Conservation (phyloP, 2,888 invertebrate species). For the Calliopum simillimum region DNA sequence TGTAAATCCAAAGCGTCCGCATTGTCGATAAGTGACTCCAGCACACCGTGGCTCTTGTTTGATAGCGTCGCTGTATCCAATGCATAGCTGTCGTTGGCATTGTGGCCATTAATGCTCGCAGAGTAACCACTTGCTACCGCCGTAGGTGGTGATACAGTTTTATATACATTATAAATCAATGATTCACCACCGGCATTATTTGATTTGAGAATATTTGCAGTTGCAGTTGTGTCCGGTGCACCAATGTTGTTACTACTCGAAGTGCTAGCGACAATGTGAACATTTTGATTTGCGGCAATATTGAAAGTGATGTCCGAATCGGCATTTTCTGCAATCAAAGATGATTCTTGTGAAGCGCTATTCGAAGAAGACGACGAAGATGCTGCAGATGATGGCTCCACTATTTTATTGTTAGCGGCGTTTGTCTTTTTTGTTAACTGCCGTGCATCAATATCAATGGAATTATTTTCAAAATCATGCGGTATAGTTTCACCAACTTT, state of each 20-base stretch:
- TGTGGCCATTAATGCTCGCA: constrained; percentile 54
- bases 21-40: constrained; percentile 47
- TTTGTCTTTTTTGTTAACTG: constrained; percentile 43
- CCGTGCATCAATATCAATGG: constrained; percentile 63
- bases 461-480: constrained; percentile 66
- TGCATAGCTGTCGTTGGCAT: constrained; percentile 46
- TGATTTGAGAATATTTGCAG: constrained; percentile 44
- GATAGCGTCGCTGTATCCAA: constrained; percentile 53
- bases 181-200: constrained; percentile 54
- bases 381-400: background rate
- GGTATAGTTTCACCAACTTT: constrained; percentile 55
- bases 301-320: constrained; percentile 45
- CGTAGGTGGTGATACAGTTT: constrained; percentile 59
- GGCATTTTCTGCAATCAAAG: constrained; percentile 3
- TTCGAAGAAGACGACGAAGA: constrained; percentile 38
- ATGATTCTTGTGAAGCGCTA: constrained; percentile 21
- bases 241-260: constrained; percentile 48
- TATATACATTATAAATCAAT: constrained; percentile 56
- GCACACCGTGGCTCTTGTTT: constrained; percentile 55
- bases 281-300: constrained; percentile 47
- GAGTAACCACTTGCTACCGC: constrained; percentile 53
- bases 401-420: constrained; percentile 23
- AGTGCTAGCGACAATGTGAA: constrained; percentile 54
- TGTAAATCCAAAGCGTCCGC: constrained; percentile 60
- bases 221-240: constrained; percentile 48